phyloP scores from a whole-genome alignment of 2,797 vertebrate species.

The Ctenopoma multispine region DNA sequence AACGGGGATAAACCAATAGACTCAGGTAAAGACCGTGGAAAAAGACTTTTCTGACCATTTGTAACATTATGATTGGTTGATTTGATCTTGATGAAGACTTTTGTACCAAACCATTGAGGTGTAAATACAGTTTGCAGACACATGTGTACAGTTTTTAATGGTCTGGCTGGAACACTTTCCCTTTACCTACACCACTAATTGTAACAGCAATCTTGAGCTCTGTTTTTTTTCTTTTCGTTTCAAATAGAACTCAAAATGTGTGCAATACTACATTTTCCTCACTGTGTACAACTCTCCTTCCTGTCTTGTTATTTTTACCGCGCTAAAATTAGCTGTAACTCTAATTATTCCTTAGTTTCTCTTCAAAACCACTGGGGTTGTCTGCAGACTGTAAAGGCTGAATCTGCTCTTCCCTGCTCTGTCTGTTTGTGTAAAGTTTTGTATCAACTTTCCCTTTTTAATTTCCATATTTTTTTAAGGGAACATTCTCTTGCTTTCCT shows the following conservation, averaged over 20 bases:
- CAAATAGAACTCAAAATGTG: slow-evolving; percentile 34
- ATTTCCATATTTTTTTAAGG: slow-evolving; percentile 3
- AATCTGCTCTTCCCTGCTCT: slow-evolving; percentile 28
- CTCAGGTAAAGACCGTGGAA: neutral
- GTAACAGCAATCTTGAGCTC: slow-evolving; percentile 24
- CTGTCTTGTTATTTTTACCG: slow-evolving; percentile 30
- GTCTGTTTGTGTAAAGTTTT: slow-evolving; percentile 26
- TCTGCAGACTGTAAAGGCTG: neutral
- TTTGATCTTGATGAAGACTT: neutral
- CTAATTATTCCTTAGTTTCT: slow-evolving; percentile 3
- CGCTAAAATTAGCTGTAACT: slow-evolving; percentile 14
- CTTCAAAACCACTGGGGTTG: neutral
- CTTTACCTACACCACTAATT: slow-evolving; percentile 40
- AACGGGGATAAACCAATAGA: neutral
- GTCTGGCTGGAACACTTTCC: slow-evolving; percentile 43
- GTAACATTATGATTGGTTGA: neutral
- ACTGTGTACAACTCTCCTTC: slow-evolving; percentile 28
- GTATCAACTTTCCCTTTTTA: slow-evolving; percentile 19
- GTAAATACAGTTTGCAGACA: slow-evolving; percentile 25
- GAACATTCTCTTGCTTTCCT: slow-evolving; percentile 40
- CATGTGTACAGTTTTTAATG: slow-evolving; percentile 5
- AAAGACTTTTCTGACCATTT: neutral
- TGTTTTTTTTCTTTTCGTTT: slow-evolving; percentile 5
- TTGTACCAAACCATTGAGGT: neutral
- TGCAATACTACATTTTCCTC: too few relatives aligned